Base-by-base conservation (phyloP, 2,888 invertebrate species). In the Onchidella celtica region DNA sequence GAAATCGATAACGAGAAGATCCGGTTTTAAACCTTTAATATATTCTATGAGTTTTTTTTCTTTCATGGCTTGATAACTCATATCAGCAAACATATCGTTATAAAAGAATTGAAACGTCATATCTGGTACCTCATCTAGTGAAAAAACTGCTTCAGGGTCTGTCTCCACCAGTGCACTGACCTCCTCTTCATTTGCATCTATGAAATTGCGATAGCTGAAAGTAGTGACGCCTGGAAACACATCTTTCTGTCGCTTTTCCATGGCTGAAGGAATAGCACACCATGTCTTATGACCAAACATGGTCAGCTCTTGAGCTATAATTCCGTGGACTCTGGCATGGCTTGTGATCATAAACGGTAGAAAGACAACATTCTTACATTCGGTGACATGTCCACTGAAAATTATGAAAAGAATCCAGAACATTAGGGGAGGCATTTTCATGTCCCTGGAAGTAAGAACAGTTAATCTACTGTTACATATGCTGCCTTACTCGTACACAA, bases 1-100 rank as follows among this genome's bases (percentile, higher is more conserved):
- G 47, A 40, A 70, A 17, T 70, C 70, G 27, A 70, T 14, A 11
- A 70, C 70, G 17, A 70, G 14, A 29, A 70, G 70, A 11, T 70
- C 70, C 3, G 70, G 70, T 1, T 70, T 24, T 11, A 70, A 3
- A 70, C 17, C 55, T 47, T 14, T 21, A 2, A 70, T 70, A 32
- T 70, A 70, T n/a, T 70, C 29, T 29, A n/a, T 55, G 17, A 70
- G 21, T 11, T 47, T 55, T 4, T 55, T 55, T 11, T 70, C 3
- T 21, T 11, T 47, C 55, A 70, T 55, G 3, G 47, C 70, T 47
- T 27, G 3, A 47, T 9, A 29, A 21, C 55, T 32, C 3, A 55
- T 17, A 21, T 70, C 55, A 14, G 70, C 27, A 17, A 70, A 3
- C 21, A 27, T 17, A 32, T 70, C 70, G 27, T 27, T 32, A 14